A percentile compares a stretch with the other conserved stretches of the same genome.
These are phyloP conservation scores for Arrhamphus sclerolepis DNA, from an alignment of 2,797 vertebrate genomes.

Conservation along the genomic window DNA sequence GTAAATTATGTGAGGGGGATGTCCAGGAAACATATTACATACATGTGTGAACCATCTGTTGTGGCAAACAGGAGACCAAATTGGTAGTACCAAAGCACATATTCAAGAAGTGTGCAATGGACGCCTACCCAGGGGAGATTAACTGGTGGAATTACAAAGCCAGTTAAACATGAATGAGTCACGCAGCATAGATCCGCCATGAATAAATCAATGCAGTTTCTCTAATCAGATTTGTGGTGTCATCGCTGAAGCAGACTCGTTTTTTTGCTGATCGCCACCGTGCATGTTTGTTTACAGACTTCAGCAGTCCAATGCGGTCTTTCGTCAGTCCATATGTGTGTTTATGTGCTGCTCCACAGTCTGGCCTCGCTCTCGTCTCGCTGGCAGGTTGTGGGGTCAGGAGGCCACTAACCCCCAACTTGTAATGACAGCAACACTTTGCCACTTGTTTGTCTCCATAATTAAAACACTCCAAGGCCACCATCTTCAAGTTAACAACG, in stretches of 20 bases:
- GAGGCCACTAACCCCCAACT: conserved; percentile 29
- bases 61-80: conserved; percentile 9
- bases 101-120: conserved; percentile 12
- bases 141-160: conserved; percentile 18
- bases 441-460: conserved; percentile 34
- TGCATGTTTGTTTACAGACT: conserved; percentile 30
- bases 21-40: conserved; percentile 29
- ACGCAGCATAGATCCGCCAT: not conserved
- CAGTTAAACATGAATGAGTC: conserved; percentile 17
- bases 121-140: conserved; percentile 18
- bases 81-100: conserved; percentile 30
- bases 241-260: conserved; percentile 16
- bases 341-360: conserved; percentile 59
- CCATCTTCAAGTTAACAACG: conserved; percentile 30
- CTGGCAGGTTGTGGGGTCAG: conserved; percentile 31
- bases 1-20: conserved; percentile 18
- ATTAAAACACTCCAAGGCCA: conserved; percentile 51
- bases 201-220: not conserved
- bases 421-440: conserved; percentile 23
- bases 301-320: conserved; percentile 10
- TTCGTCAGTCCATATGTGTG: conserved; percentile 23
- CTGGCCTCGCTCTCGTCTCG: conserved; percentile 33
- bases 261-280: conserved; percentile 48
- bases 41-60: conserved; percentile 52
- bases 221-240: conserved; percentile 28